Evolutionary conservation across 2,888 invertebrate species (phyloP).

Genomic region (Dysmachus trigonus): DNA sequence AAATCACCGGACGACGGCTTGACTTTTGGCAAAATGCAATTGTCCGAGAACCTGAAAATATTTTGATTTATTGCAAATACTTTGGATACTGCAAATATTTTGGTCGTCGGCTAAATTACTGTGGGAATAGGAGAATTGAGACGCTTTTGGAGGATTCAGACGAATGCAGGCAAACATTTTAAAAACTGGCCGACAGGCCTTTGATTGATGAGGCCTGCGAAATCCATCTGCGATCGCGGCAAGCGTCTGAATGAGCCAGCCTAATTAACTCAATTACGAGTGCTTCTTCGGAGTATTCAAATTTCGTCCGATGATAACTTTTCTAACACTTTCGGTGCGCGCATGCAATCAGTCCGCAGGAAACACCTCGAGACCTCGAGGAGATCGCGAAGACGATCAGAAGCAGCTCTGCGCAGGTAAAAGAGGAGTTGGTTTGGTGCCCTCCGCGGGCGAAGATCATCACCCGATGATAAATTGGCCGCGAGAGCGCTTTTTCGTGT

Average conservation of each 20-base stretch:
- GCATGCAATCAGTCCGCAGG: background rate
- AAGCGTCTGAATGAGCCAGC: background rate
- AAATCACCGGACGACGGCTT: background rate
- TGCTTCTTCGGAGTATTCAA: constrained; percentile 15
- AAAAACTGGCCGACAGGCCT: background rate
- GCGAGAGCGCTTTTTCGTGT: constrained; percentile 64
- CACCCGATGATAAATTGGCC: constrained; percentile 62
- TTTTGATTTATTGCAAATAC: constrained; percentile 12
- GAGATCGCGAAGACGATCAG: background rate
- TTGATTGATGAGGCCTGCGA: background rate
- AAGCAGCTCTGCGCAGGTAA: constrained; percentile 18
- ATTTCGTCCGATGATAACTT: background rate
- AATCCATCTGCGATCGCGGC: background rate
- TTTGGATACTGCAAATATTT: constrained; percentile 1
- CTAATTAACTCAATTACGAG: constrained; percentile 22
- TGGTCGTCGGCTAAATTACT: background rate
- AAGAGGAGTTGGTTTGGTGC: constrained; percentile 39
- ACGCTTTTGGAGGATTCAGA: background rate
- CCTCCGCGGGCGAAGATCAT: constrained; percentile 55
- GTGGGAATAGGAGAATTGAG: background rate
- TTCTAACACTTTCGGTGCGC: background rate
- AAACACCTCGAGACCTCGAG: background rate
- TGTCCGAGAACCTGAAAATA: background rate
- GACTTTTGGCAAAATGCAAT: background rate
- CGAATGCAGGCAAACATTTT: background rate